A percentile compares a stretch with the other conserved stretches of the same genome.
phyloP scores from a whole-genome alignment of 2,888 invertebrate species.

The Notodonta dromedarius region DNA sequence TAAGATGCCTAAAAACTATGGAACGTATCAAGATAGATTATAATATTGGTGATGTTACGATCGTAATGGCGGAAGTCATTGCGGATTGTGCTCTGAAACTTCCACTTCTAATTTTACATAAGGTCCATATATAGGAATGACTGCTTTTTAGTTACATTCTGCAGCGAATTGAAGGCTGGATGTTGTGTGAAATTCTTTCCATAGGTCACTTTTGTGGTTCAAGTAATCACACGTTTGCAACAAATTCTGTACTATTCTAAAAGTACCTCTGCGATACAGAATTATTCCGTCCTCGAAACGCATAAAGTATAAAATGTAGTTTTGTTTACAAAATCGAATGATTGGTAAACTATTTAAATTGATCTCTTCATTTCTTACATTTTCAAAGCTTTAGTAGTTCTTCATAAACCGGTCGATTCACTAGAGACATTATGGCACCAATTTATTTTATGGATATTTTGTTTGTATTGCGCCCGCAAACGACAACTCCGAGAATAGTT shows the following conservation, averaged over 20 bases:
- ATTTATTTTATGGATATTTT: conserved; percentile 28
- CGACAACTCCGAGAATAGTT: conserved; percentile 9
- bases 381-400: conserved; percentile 11
- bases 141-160: too few species aligned
- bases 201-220: neutral
- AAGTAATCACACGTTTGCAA: neutral
- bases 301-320: conserved; percentile 30
- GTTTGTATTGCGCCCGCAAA: conserved; percentile 26
- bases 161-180: too few species aligned
- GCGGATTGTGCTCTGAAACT: too few species aligned
- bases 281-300: neutral
- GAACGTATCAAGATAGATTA: too few species aligned
- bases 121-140: too few species aligned
- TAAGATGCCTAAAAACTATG: too few species aligned
- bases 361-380: neutral
- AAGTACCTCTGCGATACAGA: too few species aligned
- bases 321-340: conserved; percentile 30
- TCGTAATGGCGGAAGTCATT: too few species aligned
- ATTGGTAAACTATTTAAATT: conserved; percentile 11
- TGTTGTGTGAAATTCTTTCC: too few species aligned
- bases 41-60: too few species aligned
- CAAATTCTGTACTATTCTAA: neutral
- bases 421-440: conserved; percentile 40
- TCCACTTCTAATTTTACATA: too few species aligned
- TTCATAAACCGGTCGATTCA: conserved; percentile 15